These are phyloP conservation scores for Sceliomorpha sp. DNA, from an alignment of 2,888 invertebrate species.

Conservation along the genomic window DNA sequence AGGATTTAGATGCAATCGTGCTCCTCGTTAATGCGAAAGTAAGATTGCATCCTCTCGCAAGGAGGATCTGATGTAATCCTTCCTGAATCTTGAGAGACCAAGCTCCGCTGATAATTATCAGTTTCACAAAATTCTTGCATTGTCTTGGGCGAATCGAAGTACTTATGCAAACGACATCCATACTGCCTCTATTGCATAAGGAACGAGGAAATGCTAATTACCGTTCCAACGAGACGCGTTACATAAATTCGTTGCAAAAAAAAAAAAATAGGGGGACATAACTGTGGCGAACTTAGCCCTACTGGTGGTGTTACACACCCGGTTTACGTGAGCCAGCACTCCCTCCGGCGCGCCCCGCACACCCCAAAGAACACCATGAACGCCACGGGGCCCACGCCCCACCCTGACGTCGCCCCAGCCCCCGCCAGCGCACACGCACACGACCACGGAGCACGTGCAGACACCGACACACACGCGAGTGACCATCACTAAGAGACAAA, in stretches of 20 bases:
- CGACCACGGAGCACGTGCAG: conserved; percentile 38
- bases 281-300: no score
- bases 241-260: no score
- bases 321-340: no score
- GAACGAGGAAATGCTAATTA: conserved; percentile 35
- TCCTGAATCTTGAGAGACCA: conserved; percentile 35
- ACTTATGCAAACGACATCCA: conserved; percentile 52
- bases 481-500: no score
- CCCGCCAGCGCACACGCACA: conserved; percentile 52
- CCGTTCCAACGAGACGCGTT: conserved; percentile 47
- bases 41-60: conserved; percentile 56
- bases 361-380: no score
- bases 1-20: conserved; percentile 59
- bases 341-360: no score
- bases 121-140: conserved; percentile 49
- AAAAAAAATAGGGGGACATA: no score
- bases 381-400: no score
- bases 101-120: conserved; percentile 53
- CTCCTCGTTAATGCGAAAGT: conserved; percentile 61
- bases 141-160: conserved; percentile 49
- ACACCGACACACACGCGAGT: conserved; percentile 54
- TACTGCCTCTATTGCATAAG: conserved; percentile 23
- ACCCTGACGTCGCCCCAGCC: no score
- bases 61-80: conserved; percentile 56
- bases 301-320: no score